These are phyloP conservation scores for Synanthedon vespiformis DNA, from an alignment of 2,888 invertebrate species.

Conservation along the genomic window DNA sequence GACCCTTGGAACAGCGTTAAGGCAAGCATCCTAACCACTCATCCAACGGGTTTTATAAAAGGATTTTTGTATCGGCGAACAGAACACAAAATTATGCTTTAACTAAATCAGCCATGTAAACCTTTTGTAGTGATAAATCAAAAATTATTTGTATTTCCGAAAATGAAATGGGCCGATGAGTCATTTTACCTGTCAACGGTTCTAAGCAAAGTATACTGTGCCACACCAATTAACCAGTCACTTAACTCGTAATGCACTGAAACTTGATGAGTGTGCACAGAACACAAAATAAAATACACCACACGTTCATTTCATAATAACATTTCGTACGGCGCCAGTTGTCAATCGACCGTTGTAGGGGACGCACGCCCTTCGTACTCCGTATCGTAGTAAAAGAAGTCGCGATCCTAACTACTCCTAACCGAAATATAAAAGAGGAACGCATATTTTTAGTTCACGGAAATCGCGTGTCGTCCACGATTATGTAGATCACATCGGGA, in stretches of 20 bases:
- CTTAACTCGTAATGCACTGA: constrained; percentile 18
- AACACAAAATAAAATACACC: constrained; percentile 1
- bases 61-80: too few relatives aligned
- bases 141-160: too few relatives aligned
- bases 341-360: constrained; percentile 35
- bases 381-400: constrained; percentile 12
- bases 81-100: too few relatives aligned
- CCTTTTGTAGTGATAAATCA: too few relatives aligned
- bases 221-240: constrained; percentile 36
- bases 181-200: too few relatives aligned
- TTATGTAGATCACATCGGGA: constrained; percentile 10
- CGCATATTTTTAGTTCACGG: constrained; percentile 48
- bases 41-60: too few relatives aligned
- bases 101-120: too few relatives aligned
- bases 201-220: constrained; percentile 11
- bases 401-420: constrained; percentile 47
- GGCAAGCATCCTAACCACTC: too few relatives aligned
- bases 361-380: constrained; percentile 48
- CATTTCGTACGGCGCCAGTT: constrained; percentile 25
- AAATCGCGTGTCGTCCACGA: constrained; percentile 35
- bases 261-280: constrained; percentile 37
- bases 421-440: constrained; percentile 34
- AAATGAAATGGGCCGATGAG: too few relatives aligned
- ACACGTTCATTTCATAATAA: too few relatives aligned
- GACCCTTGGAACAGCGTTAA: too few relatives aligned